These are phyloP conservation scores for Lota lota DNA, from an alignment of 2,113 vertebrate genomes.

Conservation along the genomic window DNA sequence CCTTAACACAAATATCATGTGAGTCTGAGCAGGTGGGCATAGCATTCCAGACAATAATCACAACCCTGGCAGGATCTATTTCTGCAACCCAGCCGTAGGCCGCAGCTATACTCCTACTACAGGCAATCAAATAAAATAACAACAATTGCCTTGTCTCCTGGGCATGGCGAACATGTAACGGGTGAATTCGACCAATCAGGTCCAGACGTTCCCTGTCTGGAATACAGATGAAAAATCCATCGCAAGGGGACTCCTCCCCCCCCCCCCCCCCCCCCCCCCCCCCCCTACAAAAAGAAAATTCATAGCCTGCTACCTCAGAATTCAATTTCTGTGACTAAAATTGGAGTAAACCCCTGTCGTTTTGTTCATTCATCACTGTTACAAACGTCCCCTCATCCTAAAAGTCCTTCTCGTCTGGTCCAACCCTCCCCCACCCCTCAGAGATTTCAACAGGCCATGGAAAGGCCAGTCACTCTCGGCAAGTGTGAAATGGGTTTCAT, in stretches of 20 bases:
- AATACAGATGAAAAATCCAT: conserved; percentile 34
- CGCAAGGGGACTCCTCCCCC: conserved; percentile 13
- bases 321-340: conserved; percentile 54
- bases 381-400: conserved; percentile 33
- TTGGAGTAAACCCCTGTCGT: conserved; percentile 53
- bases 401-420: conserved; percentile 31
- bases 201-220: neutral
- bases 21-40: no score
- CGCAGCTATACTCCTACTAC: no score
- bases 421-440: conserved; percentile 26
- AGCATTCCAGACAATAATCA: no score
- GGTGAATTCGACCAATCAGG: conserved; percentile 11
- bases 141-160: no score
- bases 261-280: no score
- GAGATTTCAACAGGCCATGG: conserved; percentile 42
- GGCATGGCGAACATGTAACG: neutral
- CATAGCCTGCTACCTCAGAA: conserved; percentile 32
- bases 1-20: no score
- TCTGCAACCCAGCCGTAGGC: no score
- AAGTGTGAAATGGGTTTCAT: conserved; percentile 59
- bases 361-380: conserved; percentile 47
- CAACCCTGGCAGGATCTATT: no score
- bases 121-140: no score
- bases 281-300: neutral
- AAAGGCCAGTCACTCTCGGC: conserved; percentile 38